These are phyloP conservation scores for Bedellia somnulentella DNA, from an alignment of 2,888 invertebrate genomes.

Conservation along the genomic window DNA sequence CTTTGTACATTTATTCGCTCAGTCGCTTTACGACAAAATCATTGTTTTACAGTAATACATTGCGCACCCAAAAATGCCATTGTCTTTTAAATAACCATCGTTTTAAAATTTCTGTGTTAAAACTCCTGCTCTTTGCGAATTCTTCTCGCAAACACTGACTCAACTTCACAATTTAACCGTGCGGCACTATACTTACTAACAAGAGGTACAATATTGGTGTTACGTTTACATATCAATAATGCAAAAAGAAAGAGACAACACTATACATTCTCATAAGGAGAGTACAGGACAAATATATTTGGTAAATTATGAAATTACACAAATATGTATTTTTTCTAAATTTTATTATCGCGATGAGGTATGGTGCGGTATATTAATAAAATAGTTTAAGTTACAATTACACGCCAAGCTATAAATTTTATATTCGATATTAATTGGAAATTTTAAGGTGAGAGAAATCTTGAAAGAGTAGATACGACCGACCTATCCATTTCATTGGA, in stretches of 20 bases:
- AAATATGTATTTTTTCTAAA: conserved; percentile 9
- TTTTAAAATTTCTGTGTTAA: too few species aligned
- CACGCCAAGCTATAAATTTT: conserved; percentile 1
- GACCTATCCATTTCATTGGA: too few species aligned
- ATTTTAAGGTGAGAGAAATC: too few species aligned
- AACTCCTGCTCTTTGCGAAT: conserved; percentile 7
- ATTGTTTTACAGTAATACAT: too few species aligned
- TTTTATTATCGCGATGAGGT: conserved; percentile 30
- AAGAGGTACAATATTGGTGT: neutral
- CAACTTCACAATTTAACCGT: neutral
- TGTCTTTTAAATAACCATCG: too few species aligned
- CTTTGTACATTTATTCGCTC: too few species aligned
- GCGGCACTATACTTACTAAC: neutral
- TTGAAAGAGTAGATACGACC: too few species aligned
- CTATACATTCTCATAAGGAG: conserved; percentile 16
- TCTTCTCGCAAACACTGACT: neutral
- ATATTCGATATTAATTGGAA: too few species aligned
- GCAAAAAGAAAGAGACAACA: neutral
- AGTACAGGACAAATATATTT: conserved; percentile 21
- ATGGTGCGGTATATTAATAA: conserved; percentile 21
- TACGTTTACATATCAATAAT: neutral
- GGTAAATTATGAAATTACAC: conserved; percentile 18
- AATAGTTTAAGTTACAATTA: neutral
- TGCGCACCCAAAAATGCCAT: too few species aligned
- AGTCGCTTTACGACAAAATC: too few species aligned